Evolutionary conservation across 2,113 vertebrate species (phyloP), one percentile per base, ranked within the genome.

Genomic region (Corydoras maculifer): DNA sequence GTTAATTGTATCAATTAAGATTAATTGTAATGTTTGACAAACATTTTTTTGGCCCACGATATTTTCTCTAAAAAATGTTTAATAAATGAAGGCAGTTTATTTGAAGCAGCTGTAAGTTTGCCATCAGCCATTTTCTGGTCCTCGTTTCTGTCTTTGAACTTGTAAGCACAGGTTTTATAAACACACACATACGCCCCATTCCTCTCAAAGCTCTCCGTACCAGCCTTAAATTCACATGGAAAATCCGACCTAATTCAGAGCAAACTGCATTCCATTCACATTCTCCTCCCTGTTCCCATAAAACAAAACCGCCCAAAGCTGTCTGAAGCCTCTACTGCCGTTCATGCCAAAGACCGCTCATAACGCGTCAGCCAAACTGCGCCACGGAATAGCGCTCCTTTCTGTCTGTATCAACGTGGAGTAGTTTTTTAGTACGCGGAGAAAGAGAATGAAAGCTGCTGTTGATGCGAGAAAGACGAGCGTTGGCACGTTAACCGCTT

Each of bases 401-500:
- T n/a, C 54, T 57, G 54, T n/a, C 12, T 57, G n/a, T 15, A n/a
- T n/a, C 54, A 57, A 7, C 13, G 13, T 57, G 54, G 54, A 57
- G 54, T 57, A n/a, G 10, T 5, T 11, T 11, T n/a, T n/a, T 0
- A 57, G 54, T 15, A 13, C n/a, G 54, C 14, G 14, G 54, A 57
- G 3, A 57, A 7, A n/a, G 54, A 6, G 5, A 53, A 6, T 14
- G 10, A 53, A 53, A 53, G 51, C 9, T 14, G 51, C 9, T 10
- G 10, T 53, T 53, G 51, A 3, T 53, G 49, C 49, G 49, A 50
- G 11, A 13, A 55, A 9, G 5, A n/a, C 6, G 51, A 11, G 76
- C 65, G 54, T 12, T 74, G 54, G n/a, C 63, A 60, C 75, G 72
- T 72, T 73, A 35, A 68, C 74, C 15, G 49, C 58, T 65, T 58